A percentile compares a stretch with the other conserved stretches of the same genome.
These are phyloP conservation scores for cattle (Bos taurus) DNA, from an alignment of 2,113 vertebrate species.

Conservation along the genomic window DNA sequence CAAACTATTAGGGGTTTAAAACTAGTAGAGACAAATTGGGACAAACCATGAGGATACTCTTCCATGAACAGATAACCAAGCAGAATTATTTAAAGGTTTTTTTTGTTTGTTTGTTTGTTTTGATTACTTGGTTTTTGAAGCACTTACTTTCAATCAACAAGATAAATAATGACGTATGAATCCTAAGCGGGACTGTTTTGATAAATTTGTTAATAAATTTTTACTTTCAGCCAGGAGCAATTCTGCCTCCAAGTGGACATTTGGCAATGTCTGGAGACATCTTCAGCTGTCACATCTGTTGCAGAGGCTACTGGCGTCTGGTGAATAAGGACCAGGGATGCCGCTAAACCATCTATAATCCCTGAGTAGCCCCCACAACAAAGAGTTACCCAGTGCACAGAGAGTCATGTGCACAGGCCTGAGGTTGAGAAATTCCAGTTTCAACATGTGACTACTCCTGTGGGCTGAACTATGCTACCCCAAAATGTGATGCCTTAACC, in stretches of 20 bases:
- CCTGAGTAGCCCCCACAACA: not conserved
- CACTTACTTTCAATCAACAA: not conserved
- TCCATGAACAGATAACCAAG: not conserved
- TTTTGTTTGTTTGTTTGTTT: not conserved
- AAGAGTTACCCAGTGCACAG: not conserved
- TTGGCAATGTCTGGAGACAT: not conserved
- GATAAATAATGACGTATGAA: not conserved
- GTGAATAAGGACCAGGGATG: not conserved
- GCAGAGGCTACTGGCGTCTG: not conserved
- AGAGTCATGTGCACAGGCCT: not conserved
- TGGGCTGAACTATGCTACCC: not conserved
- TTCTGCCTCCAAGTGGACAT: not conserved
- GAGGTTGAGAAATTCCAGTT: not conserved
- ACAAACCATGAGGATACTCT: not conserved
- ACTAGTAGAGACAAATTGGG: not conserved
- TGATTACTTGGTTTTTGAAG: not conserved
- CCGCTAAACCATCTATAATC: not conserved
- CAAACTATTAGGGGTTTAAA: not conserved
- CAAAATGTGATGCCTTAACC: not conserved
- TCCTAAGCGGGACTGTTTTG: not conserved
- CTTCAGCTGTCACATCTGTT: not conserved
- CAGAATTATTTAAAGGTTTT: not conserved
- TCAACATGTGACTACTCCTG: not conserved
- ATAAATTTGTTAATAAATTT: not conserved
- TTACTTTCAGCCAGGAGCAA: not conserved